These are phyloP conservation scores for Sebastes glaucus DNA, from an alignment of 2,797 vertebrate species.

Conservation along the genomic window DNA sequence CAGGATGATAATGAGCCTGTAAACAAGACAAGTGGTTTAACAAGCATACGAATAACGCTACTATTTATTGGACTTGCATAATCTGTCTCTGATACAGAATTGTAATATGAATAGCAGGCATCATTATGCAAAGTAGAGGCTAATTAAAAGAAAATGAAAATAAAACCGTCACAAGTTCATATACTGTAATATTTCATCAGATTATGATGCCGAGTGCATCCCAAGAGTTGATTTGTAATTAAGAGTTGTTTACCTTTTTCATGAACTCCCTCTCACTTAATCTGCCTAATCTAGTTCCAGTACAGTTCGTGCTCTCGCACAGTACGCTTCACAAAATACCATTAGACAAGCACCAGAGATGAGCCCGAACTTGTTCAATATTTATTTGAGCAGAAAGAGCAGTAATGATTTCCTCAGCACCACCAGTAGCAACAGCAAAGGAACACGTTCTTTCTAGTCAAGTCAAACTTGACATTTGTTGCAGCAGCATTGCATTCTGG, in stretches of 20 bases:
- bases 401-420: not conserved
- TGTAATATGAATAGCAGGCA: not conserved
- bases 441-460: not conserved
- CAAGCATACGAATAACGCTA: not conserved
- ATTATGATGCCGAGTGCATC: not conserved
- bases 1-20: constrained; percentile 30
- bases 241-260: not conserved
- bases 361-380: constrained; percentile 25
- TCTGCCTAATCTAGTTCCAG: constrained; percentile 1
- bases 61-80: constrained; percentile 1
- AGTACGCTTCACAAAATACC: not conserved
- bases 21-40: constrained; percentile 45
- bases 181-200: not conserved
- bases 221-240: not conserved
- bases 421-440: not conserved
- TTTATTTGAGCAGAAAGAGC: constrained; percentile 5
- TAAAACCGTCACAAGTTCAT: not conserved
- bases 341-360: not conserved
- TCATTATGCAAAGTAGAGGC: constrained; percentile 14
- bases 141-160: constrained; percentile 10
- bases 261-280: not conserved
- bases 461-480: not conserved
- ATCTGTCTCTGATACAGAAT: constrained; percentile 8
- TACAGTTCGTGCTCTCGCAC: constrained; percentile 4
- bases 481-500: not conserved